Base-by-base conservation (phyloP, 1,140 invertebrate species). In the Paracyclopina nana region DNA sequence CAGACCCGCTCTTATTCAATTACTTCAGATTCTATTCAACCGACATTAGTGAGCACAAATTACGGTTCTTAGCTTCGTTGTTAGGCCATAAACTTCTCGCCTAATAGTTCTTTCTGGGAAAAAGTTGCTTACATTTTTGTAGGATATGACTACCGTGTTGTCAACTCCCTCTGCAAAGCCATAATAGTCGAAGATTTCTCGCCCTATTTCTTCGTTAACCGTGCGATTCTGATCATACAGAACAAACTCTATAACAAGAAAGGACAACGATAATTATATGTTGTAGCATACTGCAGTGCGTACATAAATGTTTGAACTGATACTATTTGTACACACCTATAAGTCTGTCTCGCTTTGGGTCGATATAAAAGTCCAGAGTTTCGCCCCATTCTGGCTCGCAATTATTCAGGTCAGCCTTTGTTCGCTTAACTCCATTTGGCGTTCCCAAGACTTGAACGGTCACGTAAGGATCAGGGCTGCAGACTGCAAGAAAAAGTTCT, bases 401-500 rank as follows among this genome's bases (percentile, higher is more conserved):
- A 25, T 61, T 60, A 53, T 68, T 66, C 50, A 63, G 59, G 9
- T 64, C 61, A 8, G 61, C 57, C 11, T 52, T 57, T 11, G 66
- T 69, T 43, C 58, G 56, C 42, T 64, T 63, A 6, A 56, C 57
- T 1, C 64, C 61, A 54, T 68, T 64, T 2, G 65, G 65, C 9
- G 64, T 65, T 0, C 59, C 63, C 22, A 58, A 60, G 11, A 69
- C 58, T 20, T 55, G 52, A n/a, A 69, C 50, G 8, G 59, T 54
- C 1, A 69, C 57, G 55, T 68, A 69, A 0, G 68, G 66, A 55
- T 69, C 67, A 6, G 68, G 67, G 2, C 62, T 68, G 55, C 69
- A 66, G 50, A 68, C 68, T 69, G 57, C 9, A 60, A 54, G 3
- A 25, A 44, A 6, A 20, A 18, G 9, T 18, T 42, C 18, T 18